These are phyloP conservation scores for Xenopus laevis DNA, from an alignment of 2,113 vertebrate species.

Conservation along the genomic window DNA sequence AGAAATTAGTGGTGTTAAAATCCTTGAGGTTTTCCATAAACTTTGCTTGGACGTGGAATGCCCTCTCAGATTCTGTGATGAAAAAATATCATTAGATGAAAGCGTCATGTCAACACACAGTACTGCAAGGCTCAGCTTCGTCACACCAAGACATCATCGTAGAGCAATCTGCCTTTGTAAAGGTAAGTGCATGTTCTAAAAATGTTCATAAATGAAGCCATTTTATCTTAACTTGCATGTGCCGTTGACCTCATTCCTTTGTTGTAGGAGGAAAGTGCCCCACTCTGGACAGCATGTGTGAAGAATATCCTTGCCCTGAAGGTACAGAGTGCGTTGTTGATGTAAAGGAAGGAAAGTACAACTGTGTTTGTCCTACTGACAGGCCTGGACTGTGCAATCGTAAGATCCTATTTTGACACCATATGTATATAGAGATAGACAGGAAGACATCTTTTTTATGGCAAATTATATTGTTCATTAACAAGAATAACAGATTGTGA, in stretches of 20 bases:
- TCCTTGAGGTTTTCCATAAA: constrained; percentile 81
- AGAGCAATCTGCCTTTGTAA: constrained; percentile 82
- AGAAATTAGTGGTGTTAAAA: constrained; percentile 87
- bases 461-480: too few species aligned
- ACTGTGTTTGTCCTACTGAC: constrained; percentile 79
- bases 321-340: constrained; percentile 82
- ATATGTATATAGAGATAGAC: too few species aligned
- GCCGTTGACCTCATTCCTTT: not conserved
- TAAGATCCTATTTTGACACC: constrained; percentile 52
- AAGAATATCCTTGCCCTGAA: constrained; percentile 76
- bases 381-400: constrained; percentile 77
- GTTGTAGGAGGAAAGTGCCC: constrained; percentile 79
- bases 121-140: constrained; percentile 91
- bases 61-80: constrained; percentile 84
- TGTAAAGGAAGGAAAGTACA: constrained; percentile 68
- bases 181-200: constrained; percentile 65
- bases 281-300: constrained; percentile 69
- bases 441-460: too few species aligned
- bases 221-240: too few species aligned
- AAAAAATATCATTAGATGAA: constrained; percentile 81
- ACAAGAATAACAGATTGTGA: too few species aligned
- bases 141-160: constrained; percentile 82
- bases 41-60: constrained; percentile 82
- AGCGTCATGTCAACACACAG: constrained; percentile 85
- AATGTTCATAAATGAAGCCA: too few species aligned